Base-by-base conservation (phyloP, 2,888 invertebrate genomes). In the Herminia tarsipennalis region DNA sequence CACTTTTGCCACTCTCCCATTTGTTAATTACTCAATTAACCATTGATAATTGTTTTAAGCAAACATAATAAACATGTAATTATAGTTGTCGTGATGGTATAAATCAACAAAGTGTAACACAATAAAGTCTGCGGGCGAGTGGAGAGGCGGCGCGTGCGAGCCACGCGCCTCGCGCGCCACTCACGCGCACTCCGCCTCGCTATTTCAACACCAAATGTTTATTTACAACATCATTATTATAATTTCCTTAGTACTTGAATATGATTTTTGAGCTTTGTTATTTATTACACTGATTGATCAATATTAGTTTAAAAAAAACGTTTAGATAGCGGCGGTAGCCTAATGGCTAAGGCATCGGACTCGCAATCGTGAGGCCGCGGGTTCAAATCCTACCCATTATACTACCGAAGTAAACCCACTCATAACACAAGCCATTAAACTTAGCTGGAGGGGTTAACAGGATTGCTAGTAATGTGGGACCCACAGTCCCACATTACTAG, bases 151-250 rank as follows among this genome's bases (percentile, higher is more conserved):
- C 74, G 71, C 69, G 72, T 66, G 78, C 60, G 45, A 45, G 68
- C 54, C 83, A 76, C 81, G 78, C 71, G 79, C 59, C 70, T 53
- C 83, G 76, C 81, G 78, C 71, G 79, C 59, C 70, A 25, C 53
- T 35, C 55, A 33, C 65, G 52, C 68, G 59, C 37, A 29, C 29
- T 34, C 29, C 35, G 42, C 42, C 17, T 35, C 28, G 12, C 22
- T 16, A n/a, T 29, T 35, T 12, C 39, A 20, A 8, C 20, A 10
- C 9, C 13, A 1, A 30, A 25, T 20, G 12, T 20, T 35, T 12
- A 39, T 29, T 33, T 27, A 24, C 22, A 28, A 33, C 5, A 14
- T 21, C 12, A 16, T 34, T 28, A 1, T 6, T 10, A 9, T 6
- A 21, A n/a, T 29, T 14, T 17, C 30, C 8, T 14, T 28, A 12